Evolutionary conservation across 2,113 vertebrate species (phyloP).

Genomic region (Ibidorhyncha struthersii): DNA sequence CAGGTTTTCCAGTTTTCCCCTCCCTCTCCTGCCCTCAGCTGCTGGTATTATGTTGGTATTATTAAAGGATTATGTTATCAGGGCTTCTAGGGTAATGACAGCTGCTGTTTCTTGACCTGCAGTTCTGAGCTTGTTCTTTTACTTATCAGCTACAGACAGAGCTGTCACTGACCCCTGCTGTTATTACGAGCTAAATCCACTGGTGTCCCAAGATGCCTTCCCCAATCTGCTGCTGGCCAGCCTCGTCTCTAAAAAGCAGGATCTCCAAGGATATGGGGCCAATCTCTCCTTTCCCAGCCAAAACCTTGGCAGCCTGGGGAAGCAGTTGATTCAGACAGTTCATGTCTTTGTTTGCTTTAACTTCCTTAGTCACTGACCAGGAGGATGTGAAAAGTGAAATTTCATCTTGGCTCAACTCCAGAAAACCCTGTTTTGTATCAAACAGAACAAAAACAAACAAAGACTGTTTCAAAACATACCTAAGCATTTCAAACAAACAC

Average conservation of each 20-base stretch:
- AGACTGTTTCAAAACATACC: neutral
- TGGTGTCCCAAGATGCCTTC: neutral
- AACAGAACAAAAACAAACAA: neutral
- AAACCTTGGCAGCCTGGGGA: neutral
- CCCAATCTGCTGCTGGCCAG: neutral
- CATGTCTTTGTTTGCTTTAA: neutral
- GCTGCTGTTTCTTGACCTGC: constrained; percentile 23
- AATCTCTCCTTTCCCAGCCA: neutral
- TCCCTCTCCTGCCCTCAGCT: neutral
- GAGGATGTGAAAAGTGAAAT: neutral
- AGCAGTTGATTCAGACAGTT: neutral
- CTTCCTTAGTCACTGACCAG: neutral
- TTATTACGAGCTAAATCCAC: neutral
- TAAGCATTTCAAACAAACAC: neutral
- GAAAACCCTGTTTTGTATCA: neutral
- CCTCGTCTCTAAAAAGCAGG: neutral
- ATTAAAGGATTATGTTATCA: constrained; percentile 60
- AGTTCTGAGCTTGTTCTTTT: neutral
- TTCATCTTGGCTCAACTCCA: neutral
- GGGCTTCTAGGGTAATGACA: constrained; percentile 10
- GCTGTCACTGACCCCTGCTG: neutral
- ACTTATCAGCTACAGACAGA: constrained; percentile 14
- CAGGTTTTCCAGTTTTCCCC: neutral
- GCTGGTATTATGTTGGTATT: neutral
- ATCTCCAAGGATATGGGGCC: neutral